Evolutionary conservation across 2,113 vertebrate genomes (phyloP).

Genomic region (Notarius quadriscutis): DNA sequence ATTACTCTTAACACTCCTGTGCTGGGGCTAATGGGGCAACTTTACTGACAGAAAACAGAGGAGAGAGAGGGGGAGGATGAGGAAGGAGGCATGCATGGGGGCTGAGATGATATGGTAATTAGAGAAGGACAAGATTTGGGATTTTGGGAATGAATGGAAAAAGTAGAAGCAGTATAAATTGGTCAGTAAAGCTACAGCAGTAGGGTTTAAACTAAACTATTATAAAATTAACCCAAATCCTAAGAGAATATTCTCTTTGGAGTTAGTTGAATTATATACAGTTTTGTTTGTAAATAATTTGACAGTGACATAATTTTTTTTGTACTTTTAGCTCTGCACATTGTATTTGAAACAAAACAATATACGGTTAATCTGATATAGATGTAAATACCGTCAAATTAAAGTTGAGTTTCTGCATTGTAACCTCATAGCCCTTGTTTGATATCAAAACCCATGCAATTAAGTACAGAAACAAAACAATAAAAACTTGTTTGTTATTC

Average conservation of each 20-base stretch:
- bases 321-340: constrained; percentile 10
- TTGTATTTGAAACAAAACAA: constrained; percentile 17
- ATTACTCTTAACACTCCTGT: constrained; percentile 60
- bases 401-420: constrained; percentile 22
- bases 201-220: constrained; percentile 19
- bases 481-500: constrained; percentile 9
- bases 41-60: constrained; percentile 52
- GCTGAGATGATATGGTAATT: constrained; percentile 54
- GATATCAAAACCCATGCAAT: constrained; percentile 10
- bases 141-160: constrained; percentile 47
- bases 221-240: constrained; percentile 21
- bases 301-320: constrained; percentile 18
- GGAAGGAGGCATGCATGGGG: constrained; percentile 34
- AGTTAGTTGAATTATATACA: constrained; percentile 31
- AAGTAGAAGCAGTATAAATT: constrained; percentile 42
- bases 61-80: constrained; percentile 29
- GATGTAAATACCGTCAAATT: constrained; percentile 8
- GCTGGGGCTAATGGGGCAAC: constrained; percentile 55
- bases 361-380: constrained; percentile 4
- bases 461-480: not conserved
- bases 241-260: constrained; percentile 11
- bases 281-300: constrained; percentile 15
- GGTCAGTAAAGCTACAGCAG: constrained; percentile 22
- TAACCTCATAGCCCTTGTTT: constrained; percentile 11
- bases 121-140: constrained; percentile 54